Evolutionary conservation across 1,140 invertebrate genomes (phyloP).

Genomic region (Geopemphigus sp.): DNA sequence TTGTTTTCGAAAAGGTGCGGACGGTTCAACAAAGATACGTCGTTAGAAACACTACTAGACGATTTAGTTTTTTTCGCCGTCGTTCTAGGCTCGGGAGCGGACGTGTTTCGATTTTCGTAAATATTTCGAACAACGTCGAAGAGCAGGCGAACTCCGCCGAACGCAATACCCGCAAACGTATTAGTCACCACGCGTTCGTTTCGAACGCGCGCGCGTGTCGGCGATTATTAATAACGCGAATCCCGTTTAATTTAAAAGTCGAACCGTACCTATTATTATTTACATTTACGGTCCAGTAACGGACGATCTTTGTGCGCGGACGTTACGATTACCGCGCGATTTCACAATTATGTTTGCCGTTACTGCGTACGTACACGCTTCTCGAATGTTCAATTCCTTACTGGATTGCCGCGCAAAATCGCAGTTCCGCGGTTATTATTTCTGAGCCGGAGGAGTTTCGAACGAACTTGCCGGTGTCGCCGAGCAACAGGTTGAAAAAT

Average conservation of each 20-base stretch:
- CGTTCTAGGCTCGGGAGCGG: neutral
- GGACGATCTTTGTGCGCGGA: too few species aligned
- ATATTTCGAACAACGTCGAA: neutral
- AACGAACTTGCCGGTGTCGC: neutral
- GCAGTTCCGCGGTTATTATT: neutral
- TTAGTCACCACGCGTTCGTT: too few species aligned
- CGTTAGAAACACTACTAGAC: neutral
- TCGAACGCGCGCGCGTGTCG: too few species aligned
- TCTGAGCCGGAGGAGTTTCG: too few species aligned
- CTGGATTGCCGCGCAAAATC: neutral
- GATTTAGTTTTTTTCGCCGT: neutral
- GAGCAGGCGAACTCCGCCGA: too few species aligned
- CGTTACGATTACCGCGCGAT: too few species aligned
- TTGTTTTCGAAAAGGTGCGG: neutral
- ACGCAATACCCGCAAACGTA: neutral
- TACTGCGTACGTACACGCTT: too few species aligned
- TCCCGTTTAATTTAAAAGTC: too few species aligned
- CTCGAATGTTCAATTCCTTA: neutral
- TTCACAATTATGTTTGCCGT: too few species aligned
- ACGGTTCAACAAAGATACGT: neutral
- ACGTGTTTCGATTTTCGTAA: neutral
- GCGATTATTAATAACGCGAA: too few species aligned
- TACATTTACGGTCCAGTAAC: too few species aligned
- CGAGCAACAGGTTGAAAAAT: neutral
- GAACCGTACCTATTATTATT: too few species aligned